Evolutionary conservation across 1,140 invertebrate genomes (phyloP), one percentile per base, ranked within the genome.

Genomic region (Aphidius ervi): DNA sequence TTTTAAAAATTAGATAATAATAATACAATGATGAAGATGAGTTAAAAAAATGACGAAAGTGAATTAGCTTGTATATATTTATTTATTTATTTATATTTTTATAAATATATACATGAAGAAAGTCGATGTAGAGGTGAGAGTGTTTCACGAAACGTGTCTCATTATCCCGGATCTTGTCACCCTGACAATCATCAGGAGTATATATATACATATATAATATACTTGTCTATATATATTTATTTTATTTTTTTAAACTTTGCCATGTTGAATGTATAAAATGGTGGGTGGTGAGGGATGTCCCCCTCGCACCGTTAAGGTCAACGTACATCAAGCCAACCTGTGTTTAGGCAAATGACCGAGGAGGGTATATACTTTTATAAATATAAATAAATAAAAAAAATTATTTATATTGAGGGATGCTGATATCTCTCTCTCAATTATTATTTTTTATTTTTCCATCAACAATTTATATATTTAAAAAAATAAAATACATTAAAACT

Each of bases 241-340:
- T 37, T 20, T 37, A 43, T 55, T 40, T 42, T 55, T 40, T 66
- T 64, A 64, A 59, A 66, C 57, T 58, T 39, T n/a, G 20, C 46
- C 46, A 56, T 61, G 54, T 6, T 42, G 46, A 6, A 63, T 53
- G 62, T 31, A 31, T 31, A 31, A 62, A 61, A 62, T 52, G 62
- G 67, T 72, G 69, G 69, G 66, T 67, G 71, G 70, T 67, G 66
- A 71, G 64, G 68, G 67, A 63, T 74, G 65, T 71, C 66, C 53
- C 42, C 23, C 23, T 31, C 65, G 63, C 68, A 73, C 72, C 72
- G 72, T 74, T 74, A 74, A 74, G 70, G 70, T 74, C 70, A 74
- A 73, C 65, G 72, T 70, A 70, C 70, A 70, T 54, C n/a, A 39
- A 42, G 9, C n/a, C 59, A 56, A 63, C 58, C 58, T 45, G 5